phyloP scores from a whole-genome alignment of 2,113 vertebrate genomes.

The Larimichthys crocea region DNA sequence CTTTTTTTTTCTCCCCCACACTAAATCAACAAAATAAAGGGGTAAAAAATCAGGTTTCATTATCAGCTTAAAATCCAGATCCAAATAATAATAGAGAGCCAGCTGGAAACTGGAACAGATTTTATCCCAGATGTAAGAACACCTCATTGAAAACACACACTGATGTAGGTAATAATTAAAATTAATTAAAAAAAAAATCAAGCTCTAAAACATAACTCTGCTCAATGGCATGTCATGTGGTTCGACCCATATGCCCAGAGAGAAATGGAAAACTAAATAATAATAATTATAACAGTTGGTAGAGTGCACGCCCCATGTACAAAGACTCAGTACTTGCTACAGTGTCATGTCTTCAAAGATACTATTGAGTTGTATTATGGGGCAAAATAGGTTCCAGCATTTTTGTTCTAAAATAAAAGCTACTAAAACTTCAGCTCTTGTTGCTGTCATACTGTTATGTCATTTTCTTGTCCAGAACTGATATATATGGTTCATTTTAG shows the following conservation, averaged over 20 bases:
- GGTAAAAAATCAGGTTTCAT: no score
- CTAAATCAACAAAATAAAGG: no score
- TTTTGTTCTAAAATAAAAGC: not conserved
- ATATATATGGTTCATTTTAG: not conserved
- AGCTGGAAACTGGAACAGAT: not conserved
- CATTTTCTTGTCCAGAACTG: not conserved
- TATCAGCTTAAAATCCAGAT: no score
- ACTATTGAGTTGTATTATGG: no score
- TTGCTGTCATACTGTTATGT: not conserved
- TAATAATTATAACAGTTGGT: no score
- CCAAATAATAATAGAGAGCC: not conserved
- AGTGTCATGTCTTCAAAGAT: no score
- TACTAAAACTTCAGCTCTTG: not conserved
- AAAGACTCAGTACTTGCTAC: no score
- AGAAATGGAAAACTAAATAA: not conserved
- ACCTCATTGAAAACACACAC: not conserved
- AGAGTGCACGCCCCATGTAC: no score
- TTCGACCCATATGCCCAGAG: not conserved
- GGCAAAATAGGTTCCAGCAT: no score
- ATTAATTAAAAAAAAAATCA: not conserved
- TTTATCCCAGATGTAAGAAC: not conserved
- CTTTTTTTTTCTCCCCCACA: no score
- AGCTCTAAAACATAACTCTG: not conserved
- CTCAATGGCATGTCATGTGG: not conserved
- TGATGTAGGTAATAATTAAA: not conserved